Percentiles rank a stretch among this genome's conserved stretches.
Conservation (phyloP, 2,797 vertebrate species). For the Silurus lanzhouensis region DNA sequence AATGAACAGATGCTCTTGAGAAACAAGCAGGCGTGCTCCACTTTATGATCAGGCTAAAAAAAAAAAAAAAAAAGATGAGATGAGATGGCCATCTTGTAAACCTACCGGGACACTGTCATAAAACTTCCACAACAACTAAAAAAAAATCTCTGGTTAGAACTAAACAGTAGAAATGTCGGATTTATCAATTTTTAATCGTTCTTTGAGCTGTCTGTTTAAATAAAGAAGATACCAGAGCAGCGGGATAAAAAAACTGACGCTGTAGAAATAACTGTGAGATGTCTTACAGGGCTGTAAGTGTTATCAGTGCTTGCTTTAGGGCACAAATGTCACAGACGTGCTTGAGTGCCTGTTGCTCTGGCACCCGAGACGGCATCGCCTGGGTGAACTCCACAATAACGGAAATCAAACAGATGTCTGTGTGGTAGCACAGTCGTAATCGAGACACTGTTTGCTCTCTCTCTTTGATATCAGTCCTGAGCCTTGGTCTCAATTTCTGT, state of each 20-base stretch:
- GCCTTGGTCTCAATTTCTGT: slow-evolving; percentile 17
- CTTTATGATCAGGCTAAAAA: slow-evolving; percentile 30
- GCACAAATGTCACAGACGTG: slow-evolving; percentile 19
- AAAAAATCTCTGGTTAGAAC: slow-evolving; percentile 15
- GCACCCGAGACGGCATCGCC: slow-evolving; percentile 25
- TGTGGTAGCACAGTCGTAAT: slow-evolving; percentile 8
- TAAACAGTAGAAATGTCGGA: background rate
- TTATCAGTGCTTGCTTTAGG: slow-evolving; percentile 31
- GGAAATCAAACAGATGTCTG: slow-evolving; percentile 26
- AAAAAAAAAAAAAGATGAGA: background rate
- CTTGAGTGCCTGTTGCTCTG: slow-evolving; percentile 27
- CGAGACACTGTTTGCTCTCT: slow-evolving; percentile 49
- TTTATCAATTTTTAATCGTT: slow-evolving; percentile 6
- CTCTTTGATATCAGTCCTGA: slow-evolving; percentile 46
- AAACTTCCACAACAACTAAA: background rate
- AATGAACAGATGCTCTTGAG: slow-evolving; percentile 24
- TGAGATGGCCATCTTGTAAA: slow-evolving; percentile 42
- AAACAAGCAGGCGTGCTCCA: slow-evolving; percentile 26
- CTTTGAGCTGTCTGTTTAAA: slow-evolving; percentile 17
- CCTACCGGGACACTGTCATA: slow-evolving; percentile 20
- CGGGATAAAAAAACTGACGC: background rate
- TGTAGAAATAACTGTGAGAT: slow-evolving; percentile 2
- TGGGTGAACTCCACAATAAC: slow-evolving; percentile 18
- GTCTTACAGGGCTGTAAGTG: slow-evolving; percentile 16
- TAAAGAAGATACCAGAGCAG: background rate